A percentile compares a stretch with the other conserved stretches of the same genome.
Conservation (phyloP, 2,888 invertebrate genomes). For the Deilephila porcellus region DNA sequence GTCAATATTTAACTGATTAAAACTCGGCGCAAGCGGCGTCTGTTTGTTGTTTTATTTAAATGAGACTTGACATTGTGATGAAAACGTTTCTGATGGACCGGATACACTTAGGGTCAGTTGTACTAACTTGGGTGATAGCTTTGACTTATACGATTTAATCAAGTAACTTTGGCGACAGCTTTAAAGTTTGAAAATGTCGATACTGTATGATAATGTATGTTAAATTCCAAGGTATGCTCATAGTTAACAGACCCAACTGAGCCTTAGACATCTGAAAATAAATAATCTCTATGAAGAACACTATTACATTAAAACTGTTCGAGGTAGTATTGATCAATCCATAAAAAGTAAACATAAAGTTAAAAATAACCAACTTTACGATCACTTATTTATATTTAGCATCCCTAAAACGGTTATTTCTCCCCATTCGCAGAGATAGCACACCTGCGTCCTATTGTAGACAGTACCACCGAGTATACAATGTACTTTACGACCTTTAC, state of each 20-base stretch:
- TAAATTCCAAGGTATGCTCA: too few relatives aligned
- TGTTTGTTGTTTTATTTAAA: slow-evolving; percentile 23
- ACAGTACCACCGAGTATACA: not conserved
- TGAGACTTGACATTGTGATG: not conserved
- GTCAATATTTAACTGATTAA: slow-evolving; percentile 22
- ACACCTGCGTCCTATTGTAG: not conserved
- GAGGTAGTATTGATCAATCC: too few relatives aligned
- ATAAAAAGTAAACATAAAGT: not conserved
- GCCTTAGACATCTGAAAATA: too few relatives aligned
- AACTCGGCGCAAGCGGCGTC: not conserved
- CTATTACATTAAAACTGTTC: too few relatives aligned
- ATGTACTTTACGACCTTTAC: not conserved
- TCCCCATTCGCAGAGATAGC: not conserved
- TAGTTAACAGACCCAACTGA: too few relatives aligned
- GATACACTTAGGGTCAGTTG: not conserved
- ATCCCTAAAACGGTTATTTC: not conserved
- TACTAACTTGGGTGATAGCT: not conserved
- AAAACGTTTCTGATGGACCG: not conserved
- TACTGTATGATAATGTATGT: too few relatives aligned
- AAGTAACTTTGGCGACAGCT: too few relatives aligned
- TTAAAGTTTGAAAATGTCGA: too few relatives aligned
- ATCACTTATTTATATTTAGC: not conserved
- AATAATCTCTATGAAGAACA: too few relatives aligned
- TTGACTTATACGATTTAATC: too few relatives aligned
- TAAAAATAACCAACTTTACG: not conserved